Percentiles rank a stretch among this genome's conserved stretches.
Conservation (phyloP, 1,140 invertebrate genomes). For the Cyclina sinensis region DNA sequence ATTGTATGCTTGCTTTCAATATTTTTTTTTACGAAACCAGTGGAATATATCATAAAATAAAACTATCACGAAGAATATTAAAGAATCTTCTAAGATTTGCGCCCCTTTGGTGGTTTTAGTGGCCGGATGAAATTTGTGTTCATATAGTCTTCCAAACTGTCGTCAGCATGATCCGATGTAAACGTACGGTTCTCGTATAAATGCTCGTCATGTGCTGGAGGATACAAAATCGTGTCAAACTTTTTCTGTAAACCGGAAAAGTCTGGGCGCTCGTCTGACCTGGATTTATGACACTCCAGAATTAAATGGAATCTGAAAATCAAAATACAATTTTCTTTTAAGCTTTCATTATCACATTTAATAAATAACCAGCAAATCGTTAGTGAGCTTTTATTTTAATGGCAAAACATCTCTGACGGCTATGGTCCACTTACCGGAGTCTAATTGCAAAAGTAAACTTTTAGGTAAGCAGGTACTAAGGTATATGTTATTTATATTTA, state of each 20-base stretch:
- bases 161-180: not conserved
- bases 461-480: too few relatives aligned
- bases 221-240: not conserved
- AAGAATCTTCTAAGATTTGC: not conserved
- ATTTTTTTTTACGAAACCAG: too few relatives aligned
- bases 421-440: too few relatives aligned
- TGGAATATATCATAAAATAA: too few relatives aligned
- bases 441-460: too few relatives aligned
- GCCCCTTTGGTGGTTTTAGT: not conserved
- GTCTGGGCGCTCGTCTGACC: conserved; percentile 15
- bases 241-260: not conserved
- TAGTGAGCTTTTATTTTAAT: not conserved
- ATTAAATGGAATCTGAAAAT: conserved; percentile 35
- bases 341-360: too few relatives aligned
- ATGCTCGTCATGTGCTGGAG: not conserved
- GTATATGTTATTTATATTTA: too few relatives aligned
- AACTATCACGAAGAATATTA: too few relatives aligned
- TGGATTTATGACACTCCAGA: conserved; percentile 16
- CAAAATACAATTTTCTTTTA: too few relatives aligned
- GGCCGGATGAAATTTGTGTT: not conserved
- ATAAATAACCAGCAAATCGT: not conserved
- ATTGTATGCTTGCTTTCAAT: too few relatives aligned
- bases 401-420: not conserved
- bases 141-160: not conserved
- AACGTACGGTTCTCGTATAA: not conserved